Evolutionary conservation across 2,888 invertebrate genomes (phyloP).

Genomic region (Andrena trimmerana): DNA sequence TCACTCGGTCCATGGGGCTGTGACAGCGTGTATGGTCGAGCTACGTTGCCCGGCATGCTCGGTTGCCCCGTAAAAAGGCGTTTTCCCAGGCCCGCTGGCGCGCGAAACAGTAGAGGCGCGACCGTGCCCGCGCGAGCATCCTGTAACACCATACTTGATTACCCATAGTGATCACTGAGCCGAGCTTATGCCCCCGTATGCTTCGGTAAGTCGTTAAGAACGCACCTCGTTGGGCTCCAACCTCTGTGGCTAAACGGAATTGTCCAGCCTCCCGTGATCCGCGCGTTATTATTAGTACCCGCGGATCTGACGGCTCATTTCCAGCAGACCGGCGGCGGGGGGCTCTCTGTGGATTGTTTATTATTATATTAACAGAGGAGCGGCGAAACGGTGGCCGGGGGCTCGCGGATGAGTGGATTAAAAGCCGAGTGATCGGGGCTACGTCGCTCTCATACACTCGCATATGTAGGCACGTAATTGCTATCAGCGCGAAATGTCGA

Average conservation of each 20-base stretch:
- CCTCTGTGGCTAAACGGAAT: conserved; percentile 50
- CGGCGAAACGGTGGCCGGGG: background rate
- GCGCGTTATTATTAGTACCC: conserved; percentile 67
- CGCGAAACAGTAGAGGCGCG: conserved; percentile 67
- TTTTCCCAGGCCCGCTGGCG: conserved; percentile 74
- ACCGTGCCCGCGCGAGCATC: conserved; percentile 69
- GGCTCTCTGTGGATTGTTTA: conserved; percentile 10
- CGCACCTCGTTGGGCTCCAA: conserved; percentile 74
- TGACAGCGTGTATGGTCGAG: conserved; percentile 65
- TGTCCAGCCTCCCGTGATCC: conserved; percentile 61
- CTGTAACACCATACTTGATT: conserved; percentile 80
- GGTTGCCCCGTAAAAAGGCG: conserved; percentile 77
- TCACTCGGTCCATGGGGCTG: conserved; percentile 69
- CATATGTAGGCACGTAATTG: too few relatives aligned
- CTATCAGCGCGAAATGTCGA: too few relatives aligned
- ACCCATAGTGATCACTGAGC: conserved; percentile 79
- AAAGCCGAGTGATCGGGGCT: background rate
- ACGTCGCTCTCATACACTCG: too few relatives aligned
- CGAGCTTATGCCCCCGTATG: conserved; percentile 75
- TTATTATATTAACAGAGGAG: conserved; percentile 13
- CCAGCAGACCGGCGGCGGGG: background rate
- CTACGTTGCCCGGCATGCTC: conserved; percentile 69
- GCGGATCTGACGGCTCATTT: conserved; percentile 46
- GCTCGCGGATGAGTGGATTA: background rate
- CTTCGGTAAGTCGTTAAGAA: conserved; percentile 81